phyloP scores from a whole-genome alignment of 1,140 invertebrate species.

The Drosophila mauritiana region DNA sequence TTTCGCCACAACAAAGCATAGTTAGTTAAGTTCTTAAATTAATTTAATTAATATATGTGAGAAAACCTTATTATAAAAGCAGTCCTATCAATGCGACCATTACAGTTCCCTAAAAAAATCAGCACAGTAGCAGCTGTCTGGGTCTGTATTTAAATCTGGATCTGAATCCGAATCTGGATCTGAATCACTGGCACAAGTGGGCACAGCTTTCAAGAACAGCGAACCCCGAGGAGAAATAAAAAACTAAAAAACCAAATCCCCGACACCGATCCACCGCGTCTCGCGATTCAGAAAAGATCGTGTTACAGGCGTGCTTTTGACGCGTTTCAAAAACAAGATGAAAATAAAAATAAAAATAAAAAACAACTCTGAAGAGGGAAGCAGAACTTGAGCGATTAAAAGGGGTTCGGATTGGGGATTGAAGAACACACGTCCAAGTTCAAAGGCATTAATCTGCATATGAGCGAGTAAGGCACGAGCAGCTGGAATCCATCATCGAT shows the following conservation, averaged over 20 bases:
- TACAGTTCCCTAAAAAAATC: not conserved
- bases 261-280: slow-evolving; percentile 11
- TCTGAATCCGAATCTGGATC: not conserved
- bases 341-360: not conserved
- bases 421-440: not conserved
- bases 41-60: too few species aligned
- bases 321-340: slow-evolving; percentile 24
- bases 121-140: slow-evolving; percentile 13
- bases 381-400: slow-evolving; percentile 10
- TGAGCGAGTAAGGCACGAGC: not conserved
- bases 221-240: not conserved
- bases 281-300: slow-evolving; percentile 17
- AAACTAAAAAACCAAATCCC: not conserved
- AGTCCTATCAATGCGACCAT: not conserved
- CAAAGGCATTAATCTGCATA: not conserved
- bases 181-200: slow-evolving; percentile 15
- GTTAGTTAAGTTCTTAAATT: too few species aligned
- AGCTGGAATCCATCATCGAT: slow-evolving; percentile 11
- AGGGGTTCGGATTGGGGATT: not conserved
- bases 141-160: not conserved
- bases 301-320: slow-evolving; percentile 42
- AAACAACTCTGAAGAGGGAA: slow-evolving; percentile 11
- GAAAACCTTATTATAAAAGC: not conserved
- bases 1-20: too few species aligned
- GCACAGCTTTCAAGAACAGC: slow-evolving; percentile 2